phyloP scores from a whole-genome alignment of 2,113 vertebrate species.

The Pyxicephalus adspersus region DNA sequence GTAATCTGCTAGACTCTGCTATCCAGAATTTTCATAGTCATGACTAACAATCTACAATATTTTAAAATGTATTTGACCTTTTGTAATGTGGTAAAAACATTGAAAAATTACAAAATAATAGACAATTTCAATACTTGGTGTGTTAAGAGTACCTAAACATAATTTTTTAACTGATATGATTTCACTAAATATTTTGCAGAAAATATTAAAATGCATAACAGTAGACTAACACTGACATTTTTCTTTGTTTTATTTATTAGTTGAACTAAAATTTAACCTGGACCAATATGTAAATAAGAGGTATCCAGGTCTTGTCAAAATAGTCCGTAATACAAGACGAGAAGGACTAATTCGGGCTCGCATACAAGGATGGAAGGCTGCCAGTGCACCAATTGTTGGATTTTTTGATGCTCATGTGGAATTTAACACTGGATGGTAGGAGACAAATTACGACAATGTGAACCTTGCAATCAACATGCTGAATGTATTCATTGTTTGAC shows the following conservation, averaged over 20 bases:
- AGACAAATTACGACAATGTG: not conserved
- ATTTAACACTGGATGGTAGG: slow-evolving; percentile 96
- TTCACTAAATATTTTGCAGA: not conserved
- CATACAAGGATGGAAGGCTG: slow-evolving; percentile 94
- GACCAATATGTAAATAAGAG: slow-evolving; percentile 93
- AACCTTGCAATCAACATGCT: not conserved
- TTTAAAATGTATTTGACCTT: no score
- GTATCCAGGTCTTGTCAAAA: slow-evolving; percentile 94
- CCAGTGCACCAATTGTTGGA: slow-evolving; percentile 86
- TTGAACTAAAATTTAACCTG: slow-evolving; percentile 92
- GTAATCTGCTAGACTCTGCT: no score
- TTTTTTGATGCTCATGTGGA: slow-evolving; percentile 98
- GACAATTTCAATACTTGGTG: no score
- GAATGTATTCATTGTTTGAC: not conserved
- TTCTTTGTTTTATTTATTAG: slow-evolving; percentile 66
- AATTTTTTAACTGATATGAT: no score
- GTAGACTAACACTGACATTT: not conserved
- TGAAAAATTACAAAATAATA: no score
- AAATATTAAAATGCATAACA: not conserved
- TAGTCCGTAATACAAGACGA: slow-evolving; percentile 88
- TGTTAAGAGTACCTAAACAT: no score
- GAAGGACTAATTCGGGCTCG: slow-evolving; percentile 96
- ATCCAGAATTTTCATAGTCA: no score
- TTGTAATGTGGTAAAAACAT: no score
- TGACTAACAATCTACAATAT: no score